A percentile compares a stretch with the other conserved stretches of the same genome.
phyloP scores from a whole-genome alignment of 2,888 invertebrate genomes.

The Tryphoninae sp. region DNA sequence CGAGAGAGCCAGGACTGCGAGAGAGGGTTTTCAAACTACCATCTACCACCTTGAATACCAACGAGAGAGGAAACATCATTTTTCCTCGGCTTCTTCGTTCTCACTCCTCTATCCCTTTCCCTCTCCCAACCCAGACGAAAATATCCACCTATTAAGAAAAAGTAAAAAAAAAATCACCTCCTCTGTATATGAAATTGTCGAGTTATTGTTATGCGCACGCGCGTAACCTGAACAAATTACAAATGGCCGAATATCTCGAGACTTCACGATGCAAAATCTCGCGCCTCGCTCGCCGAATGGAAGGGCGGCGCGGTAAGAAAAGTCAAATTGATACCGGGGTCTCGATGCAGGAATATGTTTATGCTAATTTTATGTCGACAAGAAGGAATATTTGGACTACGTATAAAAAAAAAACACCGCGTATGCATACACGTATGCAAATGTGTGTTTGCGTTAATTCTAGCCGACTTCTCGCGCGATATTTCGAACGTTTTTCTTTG shows the following conservation, averaged over 20 bases:
- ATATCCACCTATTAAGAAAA: conserved; percentile 45
- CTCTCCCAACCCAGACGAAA: conserved; percentile 25
- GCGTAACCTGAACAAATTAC: conserved; percentile 45
- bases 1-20: not conserved
- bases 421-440: not conserved
- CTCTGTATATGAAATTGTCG: conserved; percentile 41
- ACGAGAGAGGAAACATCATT: conserved; percentile 59
- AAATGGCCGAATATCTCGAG: conserved; percentile 48
- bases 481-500: not conserved
- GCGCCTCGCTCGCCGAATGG: conserved; percentile 22
- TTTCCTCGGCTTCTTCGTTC: conserved; percentile 47
- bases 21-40: conserved; percentile 41
- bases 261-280: conserved; percentile 23
- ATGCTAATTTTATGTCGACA: conserved; percentile 25
- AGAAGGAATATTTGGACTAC: not conserved
- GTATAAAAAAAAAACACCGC: not conserved
- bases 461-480: not conserved
- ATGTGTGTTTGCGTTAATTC: not conserved
- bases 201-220: conserved; percentile 50
- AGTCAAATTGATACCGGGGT: conserved; percentile 31
- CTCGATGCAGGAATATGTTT: conserved; percentile 35
- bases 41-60: conserved; percentile 61
- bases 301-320: conserved; percentile 22
- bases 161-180: conserved; percentile 31
- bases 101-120: conserved; percentile 10